phyloP scores from a whole-genome alignment of 2,113 vertebrate species.

The Pan troglodytes region DNA sequence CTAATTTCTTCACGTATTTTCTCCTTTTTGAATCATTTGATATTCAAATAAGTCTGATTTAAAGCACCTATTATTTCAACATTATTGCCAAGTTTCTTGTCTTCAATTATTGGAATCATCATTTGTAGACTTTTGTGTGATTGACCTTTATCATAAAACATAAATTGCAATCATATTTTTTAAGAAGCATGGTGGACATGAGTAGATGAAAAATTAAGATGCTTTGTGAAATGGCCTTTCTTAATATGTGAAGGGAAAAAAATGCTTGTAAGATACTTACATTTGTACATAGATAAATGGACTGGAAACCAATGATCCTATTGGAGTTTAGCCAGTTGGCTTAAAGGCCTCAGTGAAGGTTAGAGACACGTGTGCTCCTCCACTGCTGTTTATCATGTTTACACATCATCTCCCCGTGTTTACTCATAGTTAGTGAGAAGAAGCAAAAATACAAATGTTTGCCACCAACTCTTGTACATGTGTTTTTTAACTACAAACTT shows the following conservation, averaged over 20 bases:
- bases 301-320: not conserved
- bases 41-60: not conserved
- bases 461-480: not conserved
- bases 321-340: not conserved
- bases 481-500: not conserved
- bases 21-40: not conserved
- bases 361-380: not conserved
- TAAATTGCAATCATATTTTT: not conserved
- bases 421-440: not conserved
- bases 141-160: not conserved
- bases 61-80: not conserved
- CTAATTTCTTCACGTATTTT: slow-evolving; percentile 8
- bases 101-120: not conserved
- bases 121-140: not conserved
- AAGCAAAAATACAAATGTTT: not conserved
- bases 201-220: not conserved
- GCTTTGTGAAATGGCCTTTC: not conserved
- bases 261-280: not conserved
- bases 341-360: not conserved
- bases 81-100: slow-evolving; percentile 16
- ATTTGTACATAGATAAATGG: not conserved
- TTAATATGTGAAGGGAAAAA: not conserved
- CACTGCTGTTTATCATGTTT: not conserved
- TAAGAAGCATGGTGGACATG: not conserved
- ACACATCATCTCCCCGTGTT: not conserved